A percentile compares a stretch with the other conserved stretches of the same genome.
phyloP scores from a whole-genome alignment of 2,888 invertebrate species.

The Drosophila multiciliata region DNA sequence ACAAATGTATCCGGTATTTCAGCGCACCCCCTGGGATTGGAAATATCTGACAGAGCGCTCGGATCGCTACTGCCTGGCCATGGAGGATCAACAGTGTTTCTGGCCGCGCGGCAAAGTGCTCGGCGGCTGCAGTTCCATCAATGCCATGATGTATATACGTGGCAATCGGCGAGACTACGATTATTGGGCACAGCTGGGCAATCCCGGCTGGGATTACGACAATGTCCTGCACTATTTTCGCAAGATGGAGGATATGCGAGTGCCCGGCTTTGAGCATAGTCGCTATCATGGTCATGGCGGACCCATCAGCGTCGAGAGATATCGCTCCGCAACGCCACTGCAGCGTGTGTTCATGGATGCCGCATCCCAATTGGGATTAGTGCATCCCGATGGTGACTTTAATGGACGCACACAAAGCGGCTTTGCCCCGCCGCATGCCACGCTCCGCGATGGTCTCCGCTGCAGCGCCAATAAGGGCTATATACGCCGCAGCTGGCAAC shows the following conservation, averaged over 20 bases:
- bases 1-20: constrained; percentile 89
- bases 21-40: constrained; percentile 92
- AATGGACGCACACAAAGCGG: constrained; percentile 93
- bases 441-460: constrained; percentile 90
- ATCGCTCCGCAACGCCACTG: constrained; percentile 89
- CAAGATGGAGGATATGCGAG: constrained; percentile 92
- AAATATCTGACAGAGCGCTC: constrained; percentile 91
- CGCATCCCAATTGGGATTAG: constrained; percentile 88
- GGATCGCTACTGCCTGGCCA: constrained; percentile 88
- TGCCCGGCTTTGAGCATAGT: constrained; percentile 85
- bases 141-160: constrained; percentile 95
- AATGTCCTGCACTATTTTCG: constrained; percentile 91
- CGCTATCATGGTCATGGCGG: constrained; percentile 91
- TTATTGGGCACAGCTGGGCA: constrained; percentile 91
- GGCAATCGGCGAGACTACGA: constrained; percentile 95
- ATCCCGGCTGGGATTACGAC: constrained; percentile 91
- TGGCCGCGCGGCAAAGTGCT: constrained; percentile 93
- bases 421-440: constrained; percentile 91
- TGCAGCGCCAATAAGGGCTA: constrained; percentile 95
- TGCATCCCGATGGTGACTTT: constrained; percentile 89
- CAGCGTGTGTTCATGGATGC: constrained; percentile 89
- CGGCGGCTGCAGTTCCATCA: constrained; percentile 93
- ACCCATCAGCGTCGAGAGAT: constrained; percentile 90
- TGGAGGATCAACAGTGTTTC: constrained; percentile 88
- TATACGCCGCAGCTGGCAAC: constrained; percentile 88